These are phyloP conservation scores for Aphrophora alni DNA, from an alignment of 2,888 invertebrate genomes.

Conservation along the genomic window DNA sequence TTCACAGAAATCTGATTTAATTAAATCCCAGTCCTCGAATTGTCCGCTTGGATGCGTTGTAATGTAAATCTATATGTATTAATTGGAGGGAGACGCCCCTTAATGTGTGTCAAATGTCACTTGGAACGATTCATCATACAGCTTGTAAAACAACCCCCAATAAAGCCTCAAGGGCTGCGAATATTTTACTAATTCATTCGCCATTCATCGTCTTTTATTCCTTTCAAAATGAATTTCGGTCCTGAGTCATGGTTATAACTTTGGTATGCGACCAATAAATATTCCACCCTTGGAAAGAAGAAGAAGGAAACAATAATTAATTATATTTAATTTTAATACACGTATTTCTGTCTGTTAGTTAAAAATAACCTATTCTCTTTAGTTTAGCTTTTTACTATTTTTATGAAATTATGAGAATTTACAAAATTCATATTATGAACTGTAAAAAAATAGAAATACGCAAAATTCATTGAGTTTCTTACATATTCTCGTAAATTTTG, in stretches of 20 bases:
- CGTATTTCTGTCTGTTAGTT: too few species aligned
- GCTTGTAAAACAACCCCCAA: background rate
- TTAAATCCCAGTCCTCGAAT: background rate
- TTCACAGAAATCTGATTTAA: background rate
- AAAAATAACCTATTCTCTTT: too few species aligned
- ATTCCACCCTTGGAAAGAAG: too few species aligned
- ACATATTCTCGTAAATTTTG: too few species aligned
- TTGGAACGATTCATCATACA: background rate
- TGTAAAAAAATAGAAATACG: too few species aligned
- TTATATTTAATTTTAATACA: too few species aligned
- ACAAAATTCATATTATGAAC: too few species aligned
- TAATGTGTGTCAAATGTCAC: constrained; percentile 9
- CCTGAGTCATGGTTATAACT: background rate
- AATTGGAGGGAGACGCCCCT: background rate
- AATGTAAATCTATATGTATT: background rate
- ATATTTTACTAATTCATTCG: background rate
- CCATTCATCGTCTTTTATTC: background rate
- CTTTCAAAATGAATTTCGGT: background rate
- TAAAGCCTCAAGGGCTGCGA: background rate
- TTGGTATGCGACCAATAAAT: background rate
- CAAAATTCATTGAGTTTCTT: too few species aligned
- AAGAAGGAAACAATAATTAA: too few species aligned
- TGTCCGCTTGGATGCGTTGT: background rate
- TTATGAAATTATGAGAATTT: too few species aligned
- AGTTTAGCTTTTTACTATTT: too few species aligned